A percentile compares a stretch with the other conserved stretches of the same genome.
phyloP scores from a whole-genome alignment of 2,113 vertebrate genomes.

The Toxotes chatareus region DNA sequence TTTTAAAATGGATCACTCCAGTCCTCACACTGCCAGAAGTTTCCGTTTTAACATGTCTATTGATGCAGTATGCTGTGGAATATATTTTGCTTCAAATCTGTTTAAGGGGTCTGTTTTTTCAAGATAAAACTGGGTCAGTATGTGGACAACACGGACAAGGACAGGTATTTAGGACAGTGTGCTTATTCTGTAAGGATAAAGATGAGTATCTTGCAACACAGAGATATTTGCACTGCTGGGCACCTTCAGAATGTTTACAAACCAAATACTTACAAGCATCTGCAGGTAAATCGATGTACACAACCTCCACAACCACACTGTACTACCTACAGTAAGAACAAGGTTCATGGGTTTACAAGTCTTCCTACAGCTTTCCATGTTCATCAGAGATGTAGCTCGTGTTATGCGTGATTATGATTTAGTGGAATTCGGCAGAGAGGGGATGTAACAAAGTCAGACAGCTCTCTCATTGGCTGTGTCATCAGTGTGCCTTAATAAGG shows the following conservation, averaged over 20 bases:
- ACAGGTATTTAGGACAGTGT: conserved; percentile 17
- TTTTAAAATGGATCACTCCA: not conserved
- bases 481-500: conserved; percentile 85
- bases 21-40: not conserved
- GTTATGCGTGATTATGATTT: not conserved
- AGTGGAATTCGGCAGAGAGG: not conserved
- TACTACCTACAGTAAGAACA: not conserved
- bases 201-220: conserved; percentile 35
- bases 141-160: conserved; percentile 18
- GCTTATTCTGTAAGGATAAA: conserved; percentile 21
- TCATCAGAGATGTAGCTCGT: not conserved
- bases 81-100: not conserved
- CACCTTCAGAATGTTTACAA: conserved; percentile 39
- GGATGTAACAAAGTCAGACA: conserved; percentile 5
- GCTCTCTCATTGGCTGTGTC: conserved; percentile 50
- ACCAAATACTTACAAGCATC: conserved; percentile 54
- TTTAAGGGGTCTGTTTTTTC: not conserved
- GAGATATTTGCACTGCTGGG: conserved; percentile 15
- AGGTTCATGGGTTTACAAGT: not conserved
- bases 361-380: not conserved
- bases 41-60: not conserved
- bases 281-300: conserved; percentile 1
- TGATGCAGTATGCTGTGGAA: not conserved
- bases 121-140: conserved; percentile 13
- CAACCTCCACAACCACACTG: not conserved